Evolutionary conservation across 2,888 invertebrate species (phyloP).

Genomic region (Epinotia demarniana): DNA sequence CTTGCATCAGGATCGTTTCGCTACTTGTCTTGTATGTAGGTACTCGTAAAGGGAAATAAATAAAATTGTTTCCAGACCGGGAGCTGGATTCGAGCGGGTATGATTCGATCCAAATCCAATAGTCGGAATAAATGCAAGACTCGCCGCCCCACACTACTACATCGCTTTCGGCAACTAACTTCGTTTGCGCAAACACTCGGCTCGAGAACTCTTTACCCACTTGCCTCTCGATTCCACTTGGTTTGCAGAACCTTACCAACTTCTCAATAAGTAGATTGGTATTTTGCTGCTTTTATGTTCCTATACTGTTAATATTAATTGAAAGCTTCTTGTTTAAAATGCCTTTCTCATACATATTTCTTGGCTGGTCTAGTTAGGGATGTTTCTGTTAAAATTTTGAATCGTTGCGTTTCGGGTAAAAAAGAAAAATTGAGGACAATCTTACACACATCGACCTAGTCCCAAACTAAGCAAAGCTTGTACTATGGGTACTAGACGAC

Average conservation of each 20-base stretch:
- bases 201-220: constrained; percentile 64
- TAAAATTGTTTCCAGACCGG: constrained; percentile 38
- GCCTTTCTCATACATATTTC: constrained; percentile 22
- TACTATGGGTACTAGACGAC: too few species aligned
- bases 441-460: too few species aligned
- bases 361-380: neutral
- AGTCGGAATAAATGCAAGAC: constrained; percentile 65
- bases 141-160: constrained; percentile 55
- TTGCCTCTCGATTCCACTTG: constrained; percentile 64
- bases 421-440: too few species aligned
- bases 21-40: constrained; percentile 37
- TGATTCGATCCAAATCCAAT: constrained; percentile 68
- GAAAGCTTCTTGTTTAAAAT: constrained; percentile 49
- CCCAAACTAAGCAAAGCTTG: too few species aligned
- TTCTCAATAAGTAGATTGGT: constrained; percentile 53
- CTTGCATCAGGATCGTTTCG: constrained; percentile 28
- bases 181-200: constrained; percentile 69
- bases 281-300: constrained; percentile 54
- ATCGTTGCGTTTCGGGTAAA: too few species aligned
- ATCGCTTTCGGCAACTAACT: constrained; percentile 67
- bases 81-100: constrained; percentile 51
- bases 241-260: constrained; percentile 57
- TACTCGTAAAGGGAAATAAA: constrained; percentile 28
- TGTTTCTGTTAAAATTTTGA: neutral
- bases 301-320: constrained; percentile 54